Evolutionary conservation across 2,888 invertebrate genomes (phyloP), one percentile per base, ranked within the genome.

Genomic region (Falcaria lacertinaria): DNA sequence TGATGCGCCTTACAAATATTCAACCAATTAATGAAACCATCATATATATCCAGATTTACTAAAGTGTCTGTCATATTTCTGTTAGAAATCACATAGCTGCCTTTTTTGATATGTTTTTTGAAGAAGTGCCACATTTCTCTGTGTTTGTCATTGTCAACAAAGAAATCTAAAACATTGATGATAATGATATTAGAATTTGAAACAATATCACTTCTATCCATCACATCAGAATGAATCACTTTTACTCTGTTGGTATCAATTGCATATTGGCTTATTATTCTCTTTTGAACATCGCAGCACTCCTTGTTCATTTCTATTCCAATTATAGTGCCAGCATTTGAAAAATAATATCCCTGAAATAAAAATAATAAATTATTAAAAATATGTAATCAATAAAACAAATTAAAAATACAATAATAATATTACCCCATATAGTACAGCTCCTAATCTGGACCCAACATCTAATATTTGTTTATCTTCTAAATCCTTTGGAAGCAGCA

Each of bases 261-360:
- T 33, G 78, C 69, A 59, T 90, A 91, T 60, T 92, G 90, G 0
- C 78, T 64, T 25, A 93, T 74, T 3, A 92, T 90, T 36, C 83
- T 83, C 39, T 89, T 79, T 72, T 94, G 93, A 5, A 94, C 64
- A 36, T 90, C 78, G 77, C 92, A 93, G 44, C 91, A 91, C 42
- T 93, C 92, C 50, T 89, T 77, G 62, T 94, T 94, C 71, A 94
- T 91, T 85, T 95, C 94, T 32, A 94, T 89, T 6, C 94, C 94
- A 48, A 93, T 74, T 38, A 94, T 92, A 52, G 78, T 83, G 8
- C 76, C 69, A 33, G 91, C 90, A 69, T 90, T 90, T 32, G 92
- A 90, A 42, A 90, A 91, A 55, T 91, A 76, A 62, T 91, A 91
- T 38, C 92, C 93, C 93, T 93, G 77, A 42, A 89, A 81, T 43